Evolutionary conservation across 1,140 invertebrate genomes (phyloP), one percentile per base, ranked within the genome.

Genomic region (Meteorus sp.): DNA sequence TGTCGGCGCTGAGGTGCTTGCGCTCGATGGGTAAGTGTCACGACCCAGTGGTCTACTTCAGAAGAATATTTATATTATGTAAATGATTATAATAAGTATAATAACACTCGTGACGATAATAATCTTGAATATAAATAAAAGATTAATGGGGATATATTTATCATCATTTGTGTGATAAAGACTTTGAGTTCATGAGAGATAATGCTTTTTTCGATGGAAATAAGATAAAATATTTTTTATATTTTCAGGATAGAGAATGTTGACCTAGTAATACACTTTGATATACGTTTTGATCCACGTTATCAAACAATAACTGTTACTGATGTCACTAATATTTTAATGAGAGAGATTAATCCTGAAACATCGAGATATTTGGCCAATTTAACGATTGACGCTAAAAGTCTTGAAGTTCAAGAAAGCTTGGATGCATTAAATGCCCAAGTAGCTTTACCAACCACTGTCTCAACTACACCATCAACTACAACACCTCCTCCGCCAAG

Each of bases 21-120:
- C 89, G 20, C 83, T 94, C 22, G 90, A 94, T 75, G 91, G 89
- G 91, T 93, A 81, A 74, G 68, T 65, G 33, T 25, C 29, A 27
- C 20, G 51, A 41, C 37, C 37, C 29, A 53, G 8, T 37, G 29
- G 20, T 53, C 35, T 15, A 41, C 51, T 53, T 41, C 7, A 22
- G 23, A n/a, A n/a, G n/a, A 9, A n/a, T 15, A 47, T 15, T 25
- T 47, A 11, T 44, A 39, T 39, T 13, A 39, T 39, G 35, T 39
- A 39, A 39, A 39, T 39, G 27, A 9, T 29, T 9, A 29, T 15
- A 39, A 15, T 1, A 4, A 39, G 1, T 15, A 39, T 9, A 44
- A 8, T n/a, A n/a, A n/a, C n/a, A n/a, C n/a, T n/a, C n/a, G n/a
- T n/a, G n/a, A n/a, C n/a, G n/a, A n/a, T n/a, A n/a, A n/a, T n/a